Evolutionary conservation across 2,797 vertebrate species (phyloP).

Genomic region (Furcifer pardalis): DNA sequence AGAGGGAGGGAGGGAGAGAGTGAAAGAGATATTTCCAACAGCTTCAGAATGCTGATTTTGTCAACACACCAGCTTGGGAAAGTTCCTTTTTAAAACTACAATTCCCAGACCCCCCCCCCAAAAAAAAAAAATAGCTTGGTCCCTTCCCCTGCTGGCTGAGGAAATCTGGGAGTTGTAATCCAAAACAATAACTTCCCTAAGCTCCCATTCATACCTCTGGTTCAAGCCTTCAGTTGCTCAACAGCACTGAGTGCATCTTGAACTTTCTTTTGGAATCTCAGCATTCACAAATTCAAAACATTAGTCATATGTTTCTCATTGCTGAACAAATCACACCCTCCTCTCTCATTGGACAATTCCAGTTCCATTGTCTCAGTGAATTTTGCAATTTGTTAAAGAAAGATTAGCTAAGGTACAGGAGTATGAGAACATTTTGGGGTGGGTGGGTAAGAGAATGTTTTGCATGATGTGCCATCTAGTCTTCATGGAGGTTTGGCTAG

Average conservation of each 20-base stretch:
- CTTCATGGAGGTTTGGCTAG: background rate
- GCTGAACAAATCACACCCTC: background rate
- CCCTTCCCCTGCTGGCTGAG: too few relatives aligned
- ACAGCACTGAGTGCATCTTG: background rate
- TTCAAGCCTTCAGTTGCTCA: background rate
- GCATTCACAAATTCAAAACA: background rate
- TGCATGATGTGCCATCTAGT: background rate
- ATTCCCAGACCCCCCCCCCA: too few relatives aligned
- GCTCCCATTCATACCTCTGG: too few relatives aligned
- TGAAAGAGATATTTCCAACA: background rate
- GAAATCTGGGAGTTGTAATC: too few relatives aligned
- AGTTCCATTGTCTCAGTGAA: background rate
- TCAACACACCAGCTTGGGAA: background rate
- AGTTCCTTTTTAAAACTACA: too few relatives aligned
- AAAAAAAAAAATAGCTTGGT: too few relatives aligned
- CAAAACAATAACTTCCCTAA: too few relatives aligned
- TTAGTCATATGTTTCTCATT: background rate
- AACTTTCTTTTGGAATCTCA: background rate
- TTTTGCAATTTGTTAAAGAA: background rate
- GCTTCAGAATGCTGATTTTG: background rate
- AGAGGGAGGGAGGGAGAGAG: too few relatives aligned
- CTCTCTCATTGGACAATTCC: background rate
- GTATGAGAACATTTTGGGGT: background rate
- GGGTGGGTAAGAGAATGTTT: background rate
- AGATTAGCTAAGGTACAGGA: slow-evolving; percentile 4